A percentile compares a stretch with the other conserved stretches of the same genome.
Conservation (phyloP, 2,888 invertebrate genomes). For the Hypomecis punctinalis region DNA sequence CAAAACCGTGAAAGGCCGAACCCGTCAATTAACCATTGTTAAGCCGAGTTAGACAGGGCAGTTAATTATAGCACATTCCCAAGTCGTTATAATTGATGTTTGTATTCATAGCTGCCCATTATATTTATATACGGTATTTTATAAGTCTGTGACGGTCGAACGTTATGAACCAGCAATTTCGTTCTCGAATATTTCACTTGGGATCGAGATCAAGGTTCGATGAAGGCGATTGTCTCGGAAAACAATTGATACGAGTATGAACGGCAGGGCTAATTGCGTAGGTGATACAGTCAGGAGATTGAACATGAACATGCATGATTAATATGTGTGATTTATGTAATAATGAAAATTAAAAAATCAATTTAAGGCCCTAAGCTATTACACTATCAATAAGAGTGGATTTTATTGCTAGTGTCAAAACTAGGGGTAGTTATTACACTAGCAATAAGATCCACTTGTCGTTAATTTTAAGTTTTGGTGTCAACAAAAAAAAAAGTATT, state of each 20-base stretch:
- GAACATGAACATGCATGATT: too few relatives aligned
- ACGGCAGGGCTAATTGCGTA: conserved; percentile 16
- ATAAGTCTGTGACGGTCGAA: conserved; percentile 36
- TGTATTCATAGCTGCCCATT: conserved; percentile 27
- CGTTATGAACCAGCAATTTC: conserved; percentile 38
- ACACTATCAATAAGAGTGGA: too few relatives aligned
- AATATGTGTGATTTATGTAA: too few relatives aligned
- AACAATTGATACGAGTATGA: conserved; percentile 28
- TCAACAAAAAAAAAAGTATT: too few relatives aligned
- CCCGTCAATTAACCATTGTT: conserved; percentile 28
- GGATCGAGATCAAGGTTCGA: conserved; percentile 47
- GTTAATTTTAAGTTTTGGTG: too few relatives aligned
- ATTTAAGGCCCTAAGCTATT: too few relatives aligned
- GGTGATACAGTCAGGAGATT: too few relatives aligned
- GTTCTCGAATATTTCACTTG: conserved; percentile 38
- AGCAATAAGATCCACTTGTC: too few relatives aligned
- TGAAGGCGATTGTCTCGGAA: conserved; percentile 38
- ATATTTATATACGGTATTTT: conserved; percentile 29
- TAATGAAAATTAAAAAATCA: too few relatives aligned
- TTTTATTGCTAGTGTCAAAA: too few relatives aligned
- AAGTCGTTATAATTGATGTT: conserved; percentile 27
- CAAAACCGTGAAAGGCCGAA: conserved; percentile 20
- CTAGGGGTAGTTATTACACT: too few relatives aligned
- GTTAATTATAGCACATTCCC: conserved; percentile 22
- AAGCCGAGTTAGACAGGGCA: conserved; percentile 17